Evolutionary conservation across 2,113 vertebrate genomes (phyloP), one percentile per base, ranked within the genome.

Genomic region (Caracal caracal): DNA sequence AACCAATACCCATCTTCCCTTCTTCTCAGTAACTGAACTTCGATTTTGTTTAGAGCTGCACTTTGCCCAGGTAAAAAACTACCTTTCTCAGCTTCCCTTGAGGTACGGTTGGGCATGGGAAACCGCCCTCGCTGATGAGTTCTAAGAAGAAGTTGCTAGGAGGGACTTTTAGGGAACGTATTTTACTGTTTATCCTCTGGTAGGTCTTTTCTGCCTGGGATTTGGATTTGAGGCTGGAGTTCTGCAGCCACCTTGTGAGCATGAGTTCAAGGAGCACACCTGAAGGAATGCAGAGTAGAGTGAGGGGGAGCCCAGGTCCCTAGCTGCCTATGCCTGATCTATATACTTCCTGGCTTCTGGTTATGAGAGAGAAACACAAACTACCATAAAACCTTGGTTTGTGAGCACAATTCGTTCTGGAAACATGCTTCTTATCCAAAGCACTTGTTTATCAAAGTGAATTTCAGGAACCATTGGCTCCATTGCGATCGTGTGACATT

Each of bases 1-100:
- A n/a, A 20, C 26, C 11, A 2, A 16, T 10, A n/a, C 19, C 16
- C 6, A 22, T 4, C 33, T 3, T 4, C 6, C 2, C 9, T 1
- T 33, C 70, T 22, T 8, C 87, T 63, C 20, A 10, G 20, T 17
- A 16, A n/a, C 0, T 28, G 22, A 20, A 5, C 22, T 78, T 5
- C 0, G 10, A 3, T 37, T 89, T 92, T 91, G 40, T 76, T 59
- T 70, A 79, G 56, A 35, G 53, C 11, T 63, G 33, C 12, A 3
- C 10, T 6, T 2, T 12, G 17, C 13, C 43, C 20, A 40, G 70
- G 33, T 2, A 9, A 63, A 92, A 5, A 22, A 15, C 24, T 68
- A 0, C 1, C 0, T 51, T 56, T 43, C 81, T 79, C 13, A 59
- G 84, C 51, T 28, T 49, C 65, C 26, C 26, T 22, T 51, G 65